A percentile compares a stretch with the other conserved stretches of the same genome.
Conservation (phyloP, 2,888 invertebrate genomes). For the Taphrorychus bicolor region DNA sequence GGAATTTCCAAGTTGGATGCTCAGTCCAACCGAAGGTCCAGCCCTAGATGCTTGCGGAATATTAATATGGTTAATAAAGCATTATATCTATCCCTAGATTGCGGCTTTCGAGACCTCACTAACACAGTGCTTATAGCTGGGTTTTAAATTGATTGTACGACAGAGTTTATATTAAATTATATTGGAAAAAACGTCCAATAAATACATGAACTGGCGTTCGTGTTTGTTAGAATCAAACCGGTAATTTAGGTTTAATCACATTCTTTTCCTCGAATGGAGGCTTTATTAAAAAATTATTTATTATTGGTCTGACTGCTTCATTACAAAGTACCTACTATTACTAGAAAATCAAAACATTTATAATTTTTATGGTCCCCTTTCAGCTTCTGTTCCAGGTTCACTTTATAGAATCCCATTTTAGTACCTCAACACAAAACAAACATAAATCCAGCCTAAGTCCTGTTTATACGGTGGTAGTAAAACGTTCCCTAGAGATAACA, state of each 20-base stretch:
- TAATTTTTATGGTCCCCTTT: too few relatives aligned
- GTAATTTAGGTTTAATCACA: too few relatives aligned
- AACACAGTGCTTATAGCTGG: not conserved
- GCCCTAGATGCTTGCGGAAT: not conserved
- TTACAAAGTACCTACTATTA: too few relatives aligned
- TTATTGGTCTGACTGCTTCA: too few relatives aligned
- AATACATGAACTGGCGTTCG: too few relatives aligned
- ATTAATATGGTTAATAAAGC: slow-evolving; percentile 1
- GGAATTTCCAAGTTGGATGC: not conserved
- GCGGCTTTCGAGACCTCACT: not conserved
- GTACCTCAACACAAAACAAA: not conserved
- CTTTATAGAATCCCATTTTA: not conserved
- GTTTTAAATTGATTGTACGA: not conserved
- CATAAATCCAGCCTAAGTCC: not conserved
- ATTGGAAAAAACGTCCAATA: too few relatives aligned
- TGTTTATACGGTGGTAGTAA: not conserved
- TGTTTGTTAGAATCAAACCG: too few relatives aligned
- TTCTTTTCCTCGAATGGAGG: too few relatives aligned
- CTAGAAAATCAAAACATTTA: too few relatives aligned
- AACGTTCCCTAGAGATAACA: not conserved
- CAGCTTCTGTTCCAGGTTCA: too few relatives aligned
- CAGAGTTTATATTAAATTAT: not conserved
- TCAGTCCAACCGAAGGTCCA: not conserved
- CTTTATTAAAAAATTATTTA: too few relatives aligned
- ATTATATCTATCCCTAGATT: not conserved